phyloP scores from a whole-genome alignment of 2,113 vertebrate species.

The Sinocyclocheilus rhinocerous region DNA sequence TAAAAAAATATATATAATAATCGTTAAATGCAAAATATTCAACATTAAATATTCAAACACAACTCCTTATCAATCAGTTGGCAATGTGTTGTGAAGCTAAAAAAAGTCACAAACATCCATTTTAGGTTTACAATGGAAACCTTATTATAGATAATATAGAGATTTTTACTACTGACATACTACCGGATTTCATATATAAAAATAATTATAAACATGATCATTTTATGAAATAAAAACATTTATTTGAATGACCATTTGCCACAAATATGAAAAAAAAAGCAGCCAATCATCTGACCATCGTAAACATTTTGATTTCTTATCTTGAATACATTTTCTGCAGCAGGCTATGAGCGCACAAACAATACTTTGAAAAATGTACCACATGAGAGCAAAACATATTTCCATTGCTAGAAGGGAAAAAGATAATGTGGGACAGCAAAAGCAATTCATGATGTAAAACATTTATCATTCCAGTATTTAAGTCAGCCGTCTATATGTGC shows the following conservation, averaged over 20 bases:
- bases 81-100: not conserved
- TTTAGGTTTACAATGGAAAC: not conserved
- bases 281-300: not conserved
- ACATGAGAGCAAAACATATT: conserved; percentile 21
- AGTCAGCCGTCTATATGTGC: not conserved
- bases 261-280: not conserved
- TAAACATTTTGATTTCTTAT: not conserved
- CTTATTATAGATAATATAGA: not conserved
- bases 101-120: not conserved
- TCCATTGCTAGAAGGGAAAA: conserved; percentile 27
- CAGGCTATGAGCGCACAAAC: not conserved
- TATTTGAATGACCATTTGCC: not conserved
- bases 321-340: conserved; percentile 10
- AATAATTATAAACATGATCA: not conserved
- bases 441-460: conserved; percentile 14
- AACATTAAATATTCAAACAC: not conserved
- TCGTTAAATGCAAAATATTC: not conserved
- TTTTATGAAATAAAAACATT: not conserved
- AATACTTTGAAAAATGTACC: conserved; percentile 14
- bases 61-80: not conserved
- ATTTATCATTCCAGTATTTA: conserved; percentile 24
- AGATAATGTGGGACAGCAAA: conserved; percentile 20
- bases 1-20: not conserved
- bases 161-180: not conserved
- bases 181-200: not conserved